Evolutionary conservation across 2,113 vertebrate species (phyloP), one percentile per base, ranked within the genome.

Genomic region (Cacatua alba): DNA sequence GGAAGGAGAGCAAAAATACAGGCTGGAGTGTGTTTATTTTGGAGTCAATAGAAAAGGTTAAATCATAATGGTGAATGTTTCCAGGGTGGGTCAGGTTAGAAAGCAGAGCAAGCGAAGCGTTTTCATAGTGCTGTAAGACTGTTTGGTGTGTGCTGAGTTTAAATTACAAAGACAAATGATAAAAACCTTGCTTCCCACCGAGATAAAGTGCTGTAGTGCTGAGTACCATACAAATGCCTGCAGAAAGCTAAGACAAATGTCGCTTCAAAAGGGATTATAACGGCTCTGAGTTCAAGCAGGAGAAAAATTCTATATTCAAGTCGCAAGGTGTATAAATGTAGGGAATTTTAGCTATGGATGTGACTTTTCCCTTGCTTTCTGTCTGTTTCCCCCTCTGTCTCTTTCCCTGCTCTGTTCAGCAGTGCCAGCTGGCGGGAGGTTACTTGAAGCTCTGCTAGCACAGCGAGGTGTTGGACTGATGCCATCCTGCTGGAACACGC

Each of bases 131-230:
- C 80, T 51, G 15, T 57, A 26, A 60, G 52, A 64, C 33, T 41
- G 19, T 59, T 63, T 43, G 28, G 25, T 90, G 57, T 57, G 11
- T 9, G 5, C n/a, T 9, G 31, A 90, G 69, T 86, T 86, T 83
- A 85, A 88, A 43, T 86, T 92, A 76, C 44, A 76, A 55, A 93
- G 81, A 94, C 41, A 84, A 95, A 95, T 44, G 35, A 68, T 65
- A n/a, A 88, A 86, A 90, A 60, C 43, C 83, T 93, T n/a, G 41
- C 64, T 91, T 82, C 72, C 84, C 16, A 6, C 83, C 53, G 92
- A 53, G 46, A 64, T 37, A 10, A 68, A 92, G 63, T 68, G 48
- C 37, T 46, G 53, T 60, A 71, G 70, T 90, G 71, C 86, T 62
- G 69, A 88, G 91, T 11, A 39, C 74, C 35, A 8, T n/a, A 70